phyloP scores from a whole-genome alignment of 1,140 invertebrate species.

The Atta texana region DNA sequence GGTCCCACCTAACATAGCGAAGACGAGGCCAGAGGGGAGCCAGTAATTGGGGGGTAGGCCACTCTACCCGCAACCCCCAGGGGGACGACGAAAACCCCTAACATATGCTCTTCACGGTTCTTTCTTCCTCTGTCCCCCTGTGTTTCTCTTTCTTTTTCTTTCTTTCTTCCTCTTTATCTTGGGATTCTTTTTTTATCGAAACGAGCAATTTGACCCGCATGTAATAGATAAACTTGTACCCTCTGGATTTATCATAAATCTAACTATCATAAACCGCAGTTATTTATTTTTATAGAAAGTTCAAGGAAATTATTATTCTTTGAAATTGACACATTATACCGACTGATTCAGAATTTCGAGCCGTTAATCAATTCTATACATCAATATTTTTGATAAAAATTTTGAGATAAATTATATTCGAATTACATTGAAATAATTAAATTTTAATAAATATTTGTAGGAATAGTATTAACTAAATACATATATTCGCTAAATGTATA shows the following conservation, averaged over 20 bases:
- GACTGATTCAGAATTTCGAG: neutral
- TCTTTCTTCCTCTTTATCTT: neutral
- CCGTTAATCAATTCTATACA: neutral
- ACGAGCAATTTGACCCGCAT: conserved; percentile 78
- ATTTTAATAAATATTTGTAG: no score
- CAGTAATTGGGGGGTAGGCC: conserved; percentile 85
- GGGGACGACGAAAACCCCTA: conserved; percentile 79
- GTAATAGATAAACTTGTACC: conserved; percentile 83
- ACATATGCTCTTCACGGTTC: conserved; percentile 82
- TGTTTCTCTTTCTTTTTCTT: neutral
- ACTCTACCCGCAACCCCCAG: conserved; percentile 82
- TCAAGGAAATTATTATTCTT: neutral
- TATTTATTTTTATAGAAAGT: neutral
- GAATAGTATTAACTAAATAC: no score
- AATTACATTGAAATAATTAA: neutral
- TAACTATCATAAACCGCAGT: neutral
- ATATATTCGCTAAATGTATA: no score
- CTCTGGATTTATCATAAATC: no score
- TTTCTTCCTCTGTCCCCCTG: conserved; percentile 20
- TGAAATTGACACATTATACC: no score
- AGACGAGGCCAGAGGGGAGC: conserved; percentile 78
- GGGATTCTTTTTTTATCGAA: conserved; percentile 23
- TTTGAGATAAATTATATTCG: neutral
- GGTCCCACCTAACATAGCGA: conserved; percentile 71
- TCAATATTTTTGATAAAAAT: neutral